Evolutionary conservation across 1,140 invertebrate species (phyloP), one percentile per base, ranked within the genome.

Genomic region (Chironomus tepperi): DNA sequence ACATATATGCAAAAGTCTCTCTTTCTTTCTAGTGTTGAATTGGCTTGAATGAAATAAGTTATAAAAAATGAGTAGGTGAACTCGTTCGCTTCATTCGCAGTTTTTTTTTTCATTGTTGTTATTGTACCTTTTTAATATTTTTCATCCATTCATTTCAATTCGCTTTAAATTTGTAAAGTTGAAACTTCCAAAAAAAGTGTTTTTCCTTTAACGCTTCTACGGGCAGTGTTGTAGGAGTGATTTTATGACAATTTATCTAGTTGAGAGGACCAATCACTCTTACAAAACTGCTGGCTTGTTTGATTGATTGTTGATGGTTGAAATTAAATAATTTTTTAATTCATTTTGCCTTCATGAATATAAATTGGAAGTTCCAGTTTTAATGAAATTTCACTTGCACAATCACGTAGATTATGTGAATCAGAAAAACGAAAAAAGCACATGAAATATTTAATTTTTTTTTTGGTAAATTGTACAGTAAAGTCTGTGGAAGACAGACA

Each of bases 41-140:
- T 34, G 5, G 24, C 24, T 34, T 34, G 24, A 34, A 34, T 34
- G 5, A 34, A 34, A 57, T 57, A 57, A 57, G 5, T 12, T 12
- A 57, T 57, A 12, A 57, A 57, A n/a, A 57, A n/a, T 57, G 47
- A 57, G 47, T 57, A 57, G 47, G 47, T 57, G 47, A 57, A 57
- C 47, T 57, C 47, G 47, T 57, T 57, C 47, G 47, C 47, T 57
- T n/a, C 47, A 57, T 57, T 57, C 47, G 47, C 47, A 57, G 12
- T n/a, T 57, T 57, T 12, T 57, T 12, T 57, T 12, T 57, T 15
- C 5, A 34, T 34, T 34, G 24, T 34, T 34, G 24, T 34, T 34
- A 34, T 34, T 34, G 24, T 34, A 34, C 24, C 24, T 34, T 34
- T 34, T 34, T 34, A 34, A 34, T 34, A 34, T 34, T 34, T 34